Evolutionary conservation across 2,797 vertebrate species (phyloP).

Genomic region (Thaleichthys pacificus): DNA sequence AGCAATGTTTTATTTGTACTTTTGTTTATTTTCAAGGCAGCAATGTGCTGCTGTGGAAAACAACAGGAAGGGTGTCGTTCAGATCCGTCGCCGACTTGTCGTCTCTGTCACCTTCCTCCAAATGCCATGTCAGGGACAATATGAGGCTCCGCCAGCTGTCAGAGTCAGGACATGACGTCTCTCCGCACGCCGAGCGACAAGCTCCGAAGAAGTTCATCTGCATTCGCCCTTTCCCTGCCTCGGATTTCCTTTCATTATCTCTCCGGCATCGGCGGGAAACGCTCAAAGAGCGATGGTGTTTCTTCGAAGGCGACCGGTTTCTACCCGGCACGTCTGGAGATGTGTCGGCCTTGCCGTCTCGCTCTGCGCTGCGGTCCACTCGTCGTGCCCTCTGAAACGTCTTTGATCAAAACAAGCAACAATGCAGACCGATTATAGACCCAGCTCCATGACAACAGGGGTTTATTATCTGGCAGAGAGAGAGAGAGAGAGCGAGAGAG

Average conservation of each 20-base stretch:
- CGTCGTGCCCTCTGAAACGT: too few species aligned
- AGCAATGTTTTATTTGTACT: not conserved
- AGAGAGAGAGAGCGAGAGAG: too few species aligned
- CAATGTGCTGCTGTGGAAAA: not conserved
- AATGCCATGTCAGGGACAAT: not conserved
- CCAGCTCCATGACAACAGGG: too few species aligned
- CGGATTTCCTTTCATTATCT: too few species aligned
- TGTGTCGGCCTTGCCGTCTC: too few species aligned
- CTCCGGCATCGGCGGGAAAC: too few species aligned
- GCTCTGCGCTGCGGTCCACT: too few species aligned
- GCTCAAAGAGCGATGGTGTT: not conserved
- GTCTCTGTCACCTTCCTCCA: not conserved
- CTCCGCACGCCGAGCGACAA: not conserved
- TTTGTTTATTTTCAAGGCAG: not conserved
- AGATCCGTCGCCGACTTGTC: not conserved
- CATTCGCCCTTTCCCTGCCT: not conserved
- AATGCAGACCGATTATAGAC: too few species aligned
- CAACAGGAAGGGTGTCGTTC: not conserved
- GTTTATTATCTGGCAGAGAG: too few species aligned
- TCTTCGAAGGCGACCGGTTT: not conserved
- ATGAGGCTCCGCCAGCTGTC: not conserved
- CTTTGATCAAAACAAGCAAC: too few species aligned
- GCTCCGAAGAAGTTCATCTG: not conserved
- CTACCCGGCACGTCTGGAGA: too few species aligned
- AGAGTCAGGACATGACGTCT: not conserved